Percentiles rank a stretch among this genome's conserved stretches.
Evolutionary conservation across 1,140 invertebrate genomes (phyloP).

Genomic region (Heliconius congener): DNA sequence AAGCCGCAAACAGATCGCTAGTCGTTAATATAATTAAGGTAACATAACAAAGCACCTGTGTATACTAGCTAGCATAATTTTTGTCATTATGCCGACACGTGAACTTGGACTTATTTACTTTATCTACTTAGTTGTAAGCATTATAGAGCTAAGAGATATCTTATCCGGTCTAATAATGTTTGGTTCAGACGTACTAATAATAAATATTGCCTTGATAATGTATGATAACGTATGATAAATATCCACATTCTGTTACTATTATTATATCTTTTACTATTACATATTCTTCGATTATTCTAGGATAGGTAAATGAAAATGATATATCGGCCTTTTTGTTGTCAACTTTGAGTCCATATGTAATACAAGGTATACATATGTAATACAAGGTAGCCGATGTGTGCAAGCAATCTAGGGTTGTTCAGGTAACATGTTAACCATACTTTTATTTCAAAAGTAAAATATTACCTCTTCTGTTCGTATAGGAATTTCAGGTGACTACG

Average conservation of each 20-base stretch:
- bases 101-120: not conserved
- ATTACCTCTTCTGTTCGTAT: too few relatives aligned
- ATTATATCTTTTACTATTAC: not conserved
- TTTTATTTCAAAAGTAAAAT: too few relatives aligned
- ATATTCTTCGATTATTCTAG: not conserved
- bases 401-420: too few relatives aligned
- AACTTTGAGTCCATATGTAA: too few relatives aligned
- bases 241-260: not conserved
- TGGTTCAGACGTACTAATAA: slow-evolving; percentile 7
- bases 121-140: not conserved
- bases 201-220: slow-evolving; percentile 10
- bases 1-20: too few relatives aligned
- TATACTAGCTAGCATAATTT: not conserved
- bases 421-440: too few relatives aligned
- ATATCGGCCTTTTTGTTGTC: too few relatives aligned
- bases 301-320: not conserved
- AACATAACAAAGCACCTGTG: not conserved
- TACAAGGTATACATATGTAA: too few relatives aligned
- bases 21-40: not conserved
- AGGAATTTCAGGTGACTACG: too few relatives aligned
- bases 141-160: not conserved
- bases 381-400: too few relatives aligned
- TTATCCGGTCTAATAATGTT: slow-evolving; percentile 6
- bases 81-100: not conserved
- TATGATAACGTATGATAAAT: not conserved